Evolutionary conservation across 2,888 invertebrate species (phyloP), one percentile per base, ranked within the genome.

Genomic region (Melinopterus prodromus): DNA sequence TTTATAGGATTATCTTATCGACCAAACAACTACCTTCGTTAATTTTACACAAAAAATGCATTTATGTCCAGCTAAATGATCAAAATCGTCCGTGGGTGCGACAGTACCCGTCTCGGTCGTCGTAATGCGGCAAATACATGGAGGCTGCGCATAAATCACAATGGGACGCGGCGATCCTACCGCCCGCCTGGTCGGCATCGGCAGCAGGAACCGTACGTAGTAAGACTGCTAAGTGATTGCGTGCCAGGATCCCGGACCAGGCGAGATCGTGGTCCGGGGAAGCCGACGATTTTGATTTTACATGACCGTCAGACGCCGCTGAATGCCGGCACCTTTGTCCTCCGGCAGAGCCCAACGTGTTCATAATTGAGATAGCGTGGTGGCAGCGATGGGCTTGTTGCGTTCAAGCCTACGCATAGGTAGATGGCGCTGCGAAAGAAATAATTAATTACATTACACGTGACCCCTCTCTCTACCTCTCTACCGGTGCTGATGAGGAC

Each of bases 111-210:
- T 53, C 26, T 26, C 53, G 53, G 7, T 53, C 1, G 53, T 53
- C 53, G 53, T 53, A 53, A 53, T 53, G 53, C 53, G 53, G 53
- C 53, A 53, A 53, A 53, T 53, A 53, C 3, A 12, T 53, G 53
- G 53, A 53, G 53, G 53, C 53, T 53, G 53, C 53, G 53, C 53
- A 53, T 53, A 53, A 53, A 53, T 53, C 53, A 53, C 53, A 53
- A 53, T 53, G 53, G 53, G 53, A 53, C 3, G 53, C 5, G 53
- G 53, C 5, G 53, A 53, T 53, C 12, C 53, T 53, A 6, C 53
- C 12, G 53, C 53, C 53, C 5, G 53, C 53, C 2, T 53, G 53
- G 53, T 53, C 53, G 53, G 53, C 12, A 53, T 53, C 53, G 53
- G 53, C 53, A 53, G 53, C 53, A 53, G 53, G 53, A 53, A 53